Percentiles rank a stretch among this genome's conserved stretches.
Evolutionary conservation across 2,888 invertebrate species (phyloP).

Genomic region (Itoplectis maculator): DNA sequence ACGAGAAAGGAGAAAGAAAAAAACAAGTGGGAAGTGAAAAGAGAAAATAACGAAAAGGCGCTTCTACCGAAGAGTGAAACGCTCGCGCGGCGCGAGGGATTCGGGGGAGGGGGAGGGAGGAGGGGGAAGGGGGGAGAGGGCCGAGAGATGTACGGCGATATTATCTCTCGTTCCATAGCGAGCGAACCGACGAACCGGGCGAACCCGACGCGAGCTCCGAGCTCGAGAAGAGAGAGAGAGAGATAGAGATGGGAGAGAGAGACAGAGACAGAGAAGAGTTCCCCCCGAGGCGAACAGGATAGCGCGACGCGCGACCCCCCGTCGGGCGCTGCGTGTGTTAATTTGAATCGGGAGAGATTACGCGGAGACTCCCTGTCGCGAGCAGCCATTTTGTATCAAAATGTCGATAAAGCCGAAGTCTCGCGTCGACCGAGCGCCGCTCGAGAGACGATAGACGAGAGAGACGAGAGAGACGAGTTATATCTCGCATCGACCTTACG

Average conservation of each 20-base stretch:
- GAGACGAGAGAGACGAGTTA: slow-evolving; percentile 32
- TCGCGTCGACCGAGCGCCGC: too few relatives aligned
- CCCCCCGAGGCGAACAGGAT: slow-evolving; percentile 77
- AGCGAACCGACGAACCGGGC: slow-evolving; percentile 34
- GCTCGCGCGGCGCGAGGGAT: slow-evolving; percentile 65
- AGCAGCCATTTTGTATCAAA: slow-evolving; percentile 85
- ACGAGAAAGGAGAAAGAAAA: slow-evolving; percentile 9
- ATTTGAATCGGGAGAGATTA: slow-evolving; percentile 88
- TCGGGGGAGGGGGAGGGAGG: slow-evolving; percentile 57
- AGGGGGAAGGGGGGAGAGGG: slow-evolving; percentile 54
- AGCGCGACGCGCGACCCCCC: slow-evolving; percentile 71
- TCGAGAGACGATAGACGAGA: too few relatives aligned
- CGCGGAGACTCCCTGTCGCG: slow-evolving; percentile 84
- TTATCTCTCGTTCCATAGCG: slow-evolving; percentile 79
- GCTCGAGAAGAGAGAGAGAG: too few relatives aligned
- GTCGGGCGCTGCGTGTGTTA: slow-evolving; percentile 85
- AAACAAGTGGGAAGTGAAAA: slow-evolving; percentile 30
- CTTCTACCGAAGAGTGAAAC: slow-evolving; percentile 65
- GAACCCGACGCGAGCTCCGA: slow-evolving; percentile 36
- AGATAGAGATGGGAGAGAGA: too few relatives aligned
- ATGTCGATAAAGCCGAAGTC: slow-evolving; percentile 82
- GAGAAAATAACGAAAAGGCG: slow-evolving; percentile 61
- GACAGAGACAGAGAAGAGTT: too few relatives aligned
- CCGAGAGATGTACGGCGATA: slow-evolving; percentile 78
- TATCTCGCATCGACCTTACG: slow-evolving; percentile 25